Evolutionary conservation across 1,140 invertebrate species (phyloP), one percentile per base, ranked within the genome.

Genomic region (Neodiprion pinetum): DNA sequence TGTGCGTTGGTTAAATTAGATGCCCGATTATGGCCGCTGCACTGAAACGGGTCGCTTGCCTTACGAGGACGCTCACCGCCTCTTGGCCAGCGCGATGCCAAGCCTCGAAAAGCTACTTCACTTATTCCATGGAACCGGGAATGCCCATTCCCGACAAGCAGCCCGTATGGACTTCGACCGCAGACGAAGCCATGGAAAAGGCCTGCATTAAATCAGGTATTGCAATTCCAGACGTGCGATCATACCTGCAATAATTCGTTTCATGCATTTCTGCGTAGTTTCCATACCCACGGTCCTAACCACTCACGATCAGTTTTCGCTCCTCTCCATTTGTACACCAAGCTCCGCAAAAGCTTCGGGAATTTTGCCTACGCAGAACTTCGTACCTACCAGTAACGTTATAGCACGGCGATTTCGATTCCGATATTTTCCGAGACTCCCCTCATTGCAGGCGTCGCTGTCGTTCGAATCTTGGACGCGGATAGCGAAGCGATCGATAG

Each of bases 81-180:
- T 76, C 80, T 66, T 77, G 80, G 11, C 48, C 80, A 1, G 79
- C 75, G 17, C 72, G 78, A 0, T 72, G 79, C 0, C 75, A 75
- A 68, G 70, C 81, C 4, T 73, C 85, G 1, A 89, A 87, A 72
- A 90, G 72, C 11, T 91, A 87, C 80, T 90, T 87, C 75, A 89
- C 90, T 0, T 90, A 90, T 66, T 85, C 87, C 23, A 89, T 88
- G 48, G 90, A 91, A 75, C 89, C 89, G 0, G 82, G 88, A 0
- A 86, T 86, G 79, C 86, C 85, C 9, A 86, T 89, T 50, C 82
- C 84, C 0, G 76, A 81, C 28, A 85, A 83, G 47, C 79, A 88
- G 53, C 87, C 88, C 7, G 80, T 78, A 23, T 88, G 83, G 84
- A 70, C 87, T 0, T 80, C 84, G 17, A 83, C 77, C 47, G 80